Percentiles rank a stretch among this genome's conserved stretches.
Conservation (phyloP, 2,113 vertebrate species). For the Hippocampus comes region DNA sequence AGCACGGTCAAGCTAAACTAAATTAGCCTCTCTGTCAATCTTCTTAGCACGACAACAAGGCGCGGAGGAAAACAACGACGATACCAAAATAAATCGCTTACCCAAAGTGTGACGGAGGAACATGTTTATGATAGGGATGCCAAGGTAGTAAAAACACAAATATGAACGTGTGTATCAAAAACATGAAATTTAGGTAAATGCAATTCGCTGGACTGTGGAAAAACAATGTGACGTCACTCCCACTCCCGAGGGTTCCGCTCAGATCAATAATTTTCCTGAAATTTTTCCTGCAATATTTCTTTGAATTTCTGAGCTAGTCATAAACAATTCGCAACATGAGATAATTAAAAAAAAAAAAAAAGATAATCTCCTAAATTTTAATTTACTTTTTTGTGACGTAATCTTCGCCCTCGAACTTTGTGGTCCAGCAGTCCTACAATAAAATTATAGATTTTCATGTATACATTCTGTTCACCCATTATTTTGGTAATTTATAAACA, state of each 20-base stretch:
- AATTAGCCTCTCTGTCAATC: background rate
- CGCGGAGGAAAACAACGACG: background rate
- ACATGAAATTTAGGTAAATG: background rate
- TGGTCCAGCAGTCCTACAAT: background rate
- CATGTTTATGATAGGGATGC: background rate
- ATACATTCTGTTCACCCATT: no score
- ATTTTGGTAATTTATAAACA: no score
- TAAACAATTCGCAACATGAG: background rate
- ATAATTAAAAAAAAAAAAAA: background rate
- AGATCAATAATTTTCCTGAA: background rate
- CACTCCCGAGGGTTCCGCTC: background rate
- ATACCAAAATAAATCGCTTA: background rate
- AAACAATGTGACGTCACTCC: background rate
- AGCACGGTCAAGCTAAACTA: slow-evolving; percentile 1
- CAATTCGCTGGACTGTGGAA: background rate
- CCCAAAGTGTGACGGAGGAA: background rate
- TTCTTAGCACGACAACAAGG: background rate
- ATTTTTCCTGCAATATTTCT: background rate
- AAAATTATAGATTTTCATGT: no score
- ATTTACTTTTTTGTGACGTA: background rate
- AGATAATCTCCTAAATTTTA: background rate
- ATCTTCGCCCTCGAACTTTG: background rate
- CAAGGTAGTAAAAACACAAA: background rate
- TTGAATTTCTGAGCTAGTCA: background rate
- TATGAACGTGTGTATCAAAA: background rate